Base-by-base conservation (phyloP, 37 sponge, comb jelly and placozoan species). In the Oscarella lobularis region DNA sequence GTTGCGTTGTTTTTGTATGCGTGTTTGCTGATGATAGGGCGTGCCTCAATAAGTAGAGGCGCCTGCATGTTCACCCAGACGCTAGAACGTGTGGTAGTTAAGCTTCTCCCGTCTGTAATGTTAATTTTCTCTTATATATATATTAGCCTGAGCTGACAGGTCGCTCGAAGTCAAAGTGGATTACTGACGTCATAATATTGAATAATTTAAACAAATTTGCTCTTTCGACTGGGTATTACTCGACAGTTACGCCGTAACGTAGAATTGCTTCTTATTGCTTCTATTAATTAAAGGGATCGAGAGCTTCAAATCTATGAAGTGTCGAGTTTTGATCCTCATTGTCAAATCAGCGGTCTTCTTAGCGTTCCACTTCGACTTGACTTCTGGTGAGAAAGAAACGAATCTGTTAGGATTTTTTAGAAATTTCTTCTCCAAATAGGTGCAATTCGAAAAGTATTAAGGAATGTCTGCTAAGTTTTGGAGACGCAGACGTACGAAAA, bases 301-400 rank as follows among this genome's bases (percentile, higher is more conserved):
- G 89, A 88, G 66, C 77, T 95, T 69, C 96, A 91, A 78, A 91
- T 95, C 66, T 91, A 79, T 79, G 96, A 95, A 54, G 38, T 91
- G 79, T 69, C 79, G 34, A 95, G 85, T 73, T 95, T 95, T 72
- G 96, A 95, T 66, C 96, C 96, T 31, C 88, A 95, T 74, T 95
- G 96, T 39, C 96, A 95, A 77, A 41, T 95, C 9, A 78, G 85
- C 31, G 79, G 85, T 27, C 76, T 95, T 37, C 92, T 91, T 31
- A 67, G 77, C 31, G 80, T 88, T 30, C 92, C 96, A 31, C 81
- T 95, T 33, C 90, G 84, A 65, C 33, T 88, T 33, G 72, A 78
- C 75, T 95, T 88, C 73, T 95, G 96, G 96, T 27, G 60, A 27
- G n/a, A n/a, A n/a, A n/a, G 37, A 76, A 37, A n/a, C n/a, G n/a